phyloP scores from a whole-genome alignment of 2,797 vertebrate species.

The Acomys russatus region DNA sequence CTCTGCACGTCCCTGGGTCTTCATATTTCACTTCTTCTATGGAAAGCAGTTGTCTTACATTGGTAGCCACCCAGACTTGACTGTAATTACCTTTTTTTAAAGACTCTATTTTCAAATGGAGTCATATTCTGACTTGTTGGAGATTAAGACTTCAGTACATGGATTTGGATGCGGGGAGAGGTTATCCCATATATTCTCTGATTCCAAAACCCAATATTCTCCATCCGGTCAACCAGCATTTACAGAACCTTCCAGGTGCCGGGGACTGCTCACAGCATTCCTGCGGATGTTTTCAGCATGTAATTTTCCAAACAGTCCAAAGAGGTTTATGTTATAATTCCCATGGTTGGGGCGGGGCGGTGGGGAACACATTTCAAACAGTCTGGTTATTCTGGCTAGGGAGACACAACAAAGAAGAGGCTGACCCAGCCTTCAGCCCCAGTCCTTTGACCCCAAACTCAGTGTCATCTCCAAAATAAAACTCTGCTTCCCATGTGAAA shows the following conservation, averaged over 20 bases:
- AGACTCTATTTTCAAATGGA: background rate
- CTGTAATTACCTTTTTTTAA: background rate
- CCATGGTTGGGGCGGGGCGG: background rate
- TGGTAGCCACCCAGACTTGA: background rate
- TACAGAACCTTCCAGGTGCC: background rate
- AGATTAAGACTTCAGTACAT: background rate
- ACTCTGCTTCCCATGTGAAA: constrained; percentile 20
- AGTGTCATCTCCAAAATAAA: background rate
- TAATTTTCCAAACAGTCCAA: constrained; percentile 33
- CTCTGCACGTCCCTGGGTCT: background rate
- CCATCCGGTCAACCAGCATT: background rate
- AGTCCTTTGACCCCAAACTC: constrained; percentile 3
- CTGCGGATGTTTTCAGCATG: constrained; percentile 1
- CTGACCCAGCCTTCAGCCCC: background rate
- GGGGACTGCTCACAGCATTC: background rate
- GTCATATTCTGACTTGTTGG: background rate
- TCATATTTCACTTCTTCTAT: background rate
- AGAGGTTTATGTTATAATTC: constrained; percentile 45
- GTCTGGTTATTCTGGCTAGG: constrained; percentile 22
- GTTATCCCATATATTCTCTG: background rate
- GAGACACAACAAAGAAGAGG: constrained; percentile 49
- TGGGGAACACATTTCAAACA: constrained; percentile 28
- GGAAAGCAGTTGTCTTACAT: background rate
- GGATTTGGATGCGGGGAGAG: background rate
- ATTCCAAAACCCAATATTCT: background rate